phyloP scores from a whole-genome alignment of 2,797 vertebrate genomes.

The Bovichtus variegatus region DNA sequence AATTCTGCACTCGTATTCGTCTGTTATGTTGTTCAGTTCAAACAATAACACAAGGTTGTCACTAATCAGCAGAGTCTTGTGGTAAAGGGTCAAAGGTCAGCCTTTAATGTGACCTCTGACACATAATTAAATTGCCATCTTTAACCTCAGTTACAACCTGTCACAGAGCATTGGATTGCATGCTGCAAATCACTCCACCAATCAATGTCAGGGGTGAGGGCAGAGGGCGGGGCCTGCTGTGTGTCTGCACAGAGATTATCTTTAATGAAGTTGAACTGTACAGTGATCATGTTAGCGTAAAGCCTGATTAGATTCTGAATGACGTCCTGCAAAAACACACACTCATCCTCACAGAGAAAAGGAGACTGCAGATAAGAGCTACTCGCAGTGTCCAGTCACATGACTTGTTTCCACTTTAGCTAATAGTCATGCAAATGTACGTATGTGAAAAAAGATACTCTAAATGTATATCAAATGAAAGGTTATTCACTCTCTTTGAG shows the following conservation, averaged over 20 bases:
- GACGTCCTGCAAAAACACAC: conserved; percentile 32
- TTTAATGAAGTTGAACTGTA: conserved; percentile 78
- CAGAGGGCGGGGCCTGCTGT: conserved; percentile 32
- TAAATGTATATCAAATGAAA: too few species aligned
- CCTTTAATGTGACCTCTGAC: conserved; percentile 84
- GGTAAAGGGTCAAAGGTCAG: conserved; percentile 74
- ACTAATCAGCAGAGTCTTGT: conserved; percentile 67
- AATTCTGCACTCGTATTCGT: not conserved
- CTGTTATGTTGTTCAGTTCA: conserved; percentile 31
- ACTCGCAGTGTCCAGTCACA: not conserved
- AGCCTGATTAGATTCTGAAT: conserved; percentile 63
- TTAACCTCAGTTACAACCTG: conserved; percentile 86
- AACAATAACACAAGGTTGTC: conserved; percentile 66
- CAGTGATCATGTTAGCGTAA: conserved; percentile 73
- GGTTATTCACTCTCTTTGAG: too few species aligned
- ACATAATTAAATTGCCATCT: conserved; percentile 87
- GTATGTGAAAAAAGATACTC: too few species aligned
- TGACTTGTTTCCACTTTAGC: conserved; percentile 21
- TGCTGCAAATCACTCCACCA: conserved; percentile 77
- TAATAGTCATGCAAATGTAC: conserved; percentile 1
- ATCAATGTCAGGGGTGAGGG: conserved; percentile 71
- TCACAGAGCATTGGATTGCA: conserved; percentile 81
- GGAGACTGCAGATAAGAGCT: conserved; percentile 40
- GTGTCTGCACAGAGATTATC: conserved; percentile 61
- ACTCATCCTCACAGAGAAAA: conserved; percentile 19